Evolutionary conservation across 2,888 invertebrate species (phyloP), one percentile per base, ranked within the genome.

Genomic region (Timema cristinae): DNA sequence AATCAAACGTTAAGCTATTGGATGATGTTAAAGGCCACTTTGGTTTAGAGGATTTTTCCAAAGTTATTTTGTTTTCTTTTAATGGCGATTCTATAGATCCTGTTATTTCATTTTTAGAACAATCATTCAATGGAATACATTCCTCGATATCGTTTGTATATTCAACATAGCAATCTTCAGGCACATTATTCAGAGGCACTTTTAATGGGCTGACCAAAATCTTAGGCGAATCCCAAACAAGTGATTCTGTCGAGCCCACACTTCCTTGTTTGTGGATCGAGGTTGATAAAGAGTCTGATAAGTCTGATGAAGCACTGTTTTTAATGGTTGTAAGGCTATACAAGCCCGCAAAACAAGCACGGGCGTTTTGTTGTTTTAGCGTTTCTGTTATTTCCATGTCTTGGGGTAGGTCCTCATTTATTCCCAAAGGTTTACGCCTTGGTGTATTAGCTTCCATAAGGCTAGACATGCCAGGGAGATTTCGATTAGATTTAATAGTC

Each of bases 381-480:
- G 49, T 69, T 10, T 72, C 75, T 63, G 63, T n/a, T 67, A 68
- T n/a, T 13, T 48, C 54, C 50, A 61, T 61, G 51, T 72, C 70
- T 63, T 15, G 66, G 51, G 52, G 69, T 15, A 52, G 15, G 6
- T 68, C 70, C 7, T 51, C 51, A 50, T 71, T 69, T 11, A 15
- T 52, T 47, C 49, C 16, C 10, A 16, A n/a, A 68, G 59, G 10
- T 11, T 51, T 59, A 6, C 50, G 59, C n/a, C 69, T 71, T 48
- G 67, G 59, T 16, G 69, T 50, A 63, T 73, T 73, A n/a, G 74
- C 73, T 66, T 76, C 75, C 76, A 78, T 77, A 47, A 78, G 73
- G 68, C 75, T 77, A 13, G 78, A 77, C 75, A 78, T 73, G 13
- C 78, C 78, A n/a, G 78, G 78, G 49, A 78, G 73, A 69, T 78